Conservation (phyloP, 2,888 invertebrate species). For the Sphaerophoria taeniata region DNA sequence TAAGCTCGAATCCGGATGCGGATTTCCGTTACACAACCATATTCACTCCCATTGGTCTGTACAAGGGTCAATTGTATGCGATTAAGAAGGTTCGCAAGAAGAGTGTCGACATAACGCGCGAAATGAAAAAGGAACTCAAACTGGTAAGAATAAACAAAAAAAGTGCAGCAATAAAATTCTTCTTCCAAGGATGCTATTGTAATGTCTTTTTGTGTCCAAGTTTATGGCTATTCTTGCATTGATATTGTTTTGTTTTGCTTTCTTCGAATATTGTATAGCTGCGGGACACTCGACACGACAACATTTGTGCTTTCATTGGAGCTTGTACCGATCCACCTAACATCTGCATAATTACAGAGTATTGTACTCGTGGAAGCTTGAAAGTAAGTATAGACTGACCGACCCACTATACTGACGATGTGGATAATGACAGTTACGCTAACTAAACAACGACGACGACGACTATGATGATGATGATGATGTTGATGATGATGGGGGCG, state of each 20-base stretch:
- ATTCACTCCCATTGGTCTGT: slow-evolving; percentile 95
- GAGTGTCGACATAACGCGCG: slow-evolving; percentile 93
- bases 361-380: slow-evolving; percentile 94
- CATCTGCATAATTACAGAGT: slow-evolving; percentile 94
- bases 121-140: slow-evolving; percentile 96
- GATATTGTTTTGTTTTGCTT: slow-evolving; percentile 26
- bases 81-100: slow-evolving; percentile 93
- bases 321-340: slow-evolving; percentile 96
- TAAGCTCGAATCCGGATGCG: slow-evolving; percentile 95
- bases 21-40: slow-evolving; percentile 95
- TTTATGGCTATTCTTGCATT: slow-evolving; percentile 6
- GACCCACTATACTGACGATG: neutral
- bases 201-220: slow-evolving; percentile 4
- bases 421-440: neutral
- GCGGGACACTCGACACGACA: slow-evolving; percentile 95
- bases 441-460: neutral
- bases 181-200: slow-evolving; percentile 6
- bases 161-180: slow-evolving; percentile 21
- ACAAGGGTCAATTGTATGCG: slow-evolving; percentile 93
- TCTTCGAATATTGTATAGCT: slow-evolving; percentile 84
- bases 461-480: neutral
- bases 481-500: slow-evolving; percentile 1
- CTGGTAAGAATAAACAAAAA: slow-evolving; percentile 85
- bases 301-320: slow-evolving; percentile 95
- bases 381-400: slow-evolving; percentile 85